Percentiles rank a stretch among this genome's conserved stretches.
Conservation (phyloP, 2,888 invertebrate genomes). For the Scaeva pyrastri region DNA sequence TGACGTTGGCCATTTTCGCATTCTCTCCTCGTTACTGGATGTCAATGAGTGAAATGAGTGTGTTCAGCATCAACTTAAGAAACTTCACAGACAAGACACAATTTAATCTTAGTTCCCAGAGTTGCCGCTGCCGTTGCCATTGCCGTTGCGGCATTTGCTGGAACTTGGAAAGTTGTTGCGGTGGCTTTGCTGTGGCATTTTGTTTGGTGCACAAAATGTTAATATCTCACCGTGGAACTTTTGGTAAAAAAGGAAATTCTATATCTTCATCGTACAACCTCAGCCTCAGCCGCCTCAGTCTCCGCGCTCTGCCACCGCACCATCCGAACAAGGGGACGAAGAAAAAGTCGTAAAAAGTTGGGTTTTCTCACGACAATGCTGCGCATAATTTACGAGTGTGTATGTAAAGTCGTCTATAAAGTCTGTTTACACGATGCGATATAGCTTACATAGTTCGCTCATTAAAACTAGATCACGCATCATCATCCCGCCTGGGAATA, state of each 20-base stretch:
- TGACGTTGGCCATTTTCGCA: slow-evolving; percentile 8
- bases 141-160: neutral
- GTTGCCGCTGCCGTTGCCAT: neutral
- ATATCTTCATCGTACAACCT: neutral
- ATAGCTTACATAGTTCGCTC: neutral
- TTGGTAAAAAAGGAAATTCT: slow-evolving; percentile 54
- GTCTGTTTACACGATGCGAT: neutral
- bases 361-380: slow-evolving; percentile 69
- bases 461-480: slow-evolving; percentile 70
- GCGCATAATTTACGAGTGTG: slow-evolving; percentile 66
- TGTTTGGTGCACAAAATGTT: slow-evolving; percentile 61
- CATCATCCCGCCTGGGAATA: slow-evolving; percentile 44
- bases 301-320: neutral
- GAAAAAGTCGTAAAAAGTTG: slow-evolving; percentile 50
- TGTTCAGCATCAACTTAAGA: slow-evolving; percentile 30
- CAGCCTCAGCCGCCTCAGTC: neutral
- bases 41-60: slow-evolving; percentile 31
- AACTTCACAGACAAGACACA: slow-evolving; percentile 42
- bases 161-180: slow-evolving; percentile 66
- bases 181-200: slow-evolving; percentile 34
- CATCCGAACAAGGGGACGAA: neutral
- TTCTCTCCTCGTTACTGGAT: slow-evolving; percentile 18
- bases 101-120: slow-evolving; percentile 47
- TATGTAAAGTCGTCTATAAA: neutral
- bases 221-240: slow-evolving; percentile 63